Conservation (phyloP, 2,888 invertebrate species). For the Tetragonula carbonaria region DNA sequence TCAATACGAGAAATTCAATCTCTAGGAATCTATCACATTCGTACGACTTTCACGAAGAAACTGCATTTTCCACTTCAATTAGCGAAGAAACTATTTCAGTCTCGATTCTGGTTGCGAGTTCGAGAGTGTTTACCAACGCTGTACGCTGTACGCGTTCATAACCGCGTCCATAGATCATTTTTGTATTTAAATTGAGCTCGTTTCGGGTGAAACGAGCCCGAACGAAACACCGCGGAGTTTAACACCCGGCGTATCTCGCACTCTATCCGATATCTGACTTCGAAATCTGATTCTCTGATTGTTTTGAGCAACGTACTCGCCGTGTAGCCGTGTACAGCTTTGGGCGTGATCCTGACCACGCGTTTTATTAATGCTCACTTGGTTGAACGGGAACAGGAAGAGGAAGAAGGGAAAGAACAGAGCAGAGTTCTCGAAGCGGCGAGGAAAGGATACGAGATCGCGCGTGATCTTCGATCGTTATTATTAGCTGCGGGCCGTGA, state of each 20-base stretch:
- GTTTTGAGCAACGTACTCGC: conserved; percentile 14
- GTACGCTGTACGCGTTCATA: background rate
- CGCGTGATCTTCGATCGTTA: conserved; percentile 34
- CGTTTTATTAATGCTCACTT: conserved; percentile 16
- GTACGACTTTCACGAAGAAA: too few relatives aligned
- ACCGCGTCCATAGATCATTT: background rate
- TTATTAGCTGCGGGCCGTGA: conserved; percentile 34
- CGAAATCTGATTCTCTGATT: conserved; percentile 31
- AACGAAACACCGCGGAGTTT: conserved; percentile 5
- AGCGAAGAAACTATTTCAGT: too few relatives aligned
- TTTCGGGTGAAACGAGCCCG: conserved; percentile 21
- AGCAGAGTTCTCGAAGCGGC: conserved; percentile 27
- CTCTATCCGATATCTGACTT: conserved; percentile 16
- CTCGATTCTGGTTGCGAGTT: too few relatives aligned
- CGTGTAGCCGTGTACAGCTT: background rate
- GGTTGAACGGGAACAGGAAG: background rate
- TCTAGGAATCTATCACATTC: too few relatives aligned
- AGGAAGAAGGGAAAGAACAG: background rate
- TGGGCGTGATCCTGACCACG: conserved; percentile 1
- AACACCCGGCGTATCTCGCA: conserved; percentile 7
- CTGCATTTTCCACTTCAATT: too few relatives aligned
- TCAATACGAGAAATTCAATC: too few relatives aligned
- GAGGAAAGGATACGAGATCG: conserved; percentile 39
- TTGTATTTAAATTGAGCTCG: background rate
- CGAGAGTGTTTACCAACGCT: background rate